phyloP scores from a whole-genome alignment of 2,888 invertebrate genomes.

The Antitype chi region DNA sequence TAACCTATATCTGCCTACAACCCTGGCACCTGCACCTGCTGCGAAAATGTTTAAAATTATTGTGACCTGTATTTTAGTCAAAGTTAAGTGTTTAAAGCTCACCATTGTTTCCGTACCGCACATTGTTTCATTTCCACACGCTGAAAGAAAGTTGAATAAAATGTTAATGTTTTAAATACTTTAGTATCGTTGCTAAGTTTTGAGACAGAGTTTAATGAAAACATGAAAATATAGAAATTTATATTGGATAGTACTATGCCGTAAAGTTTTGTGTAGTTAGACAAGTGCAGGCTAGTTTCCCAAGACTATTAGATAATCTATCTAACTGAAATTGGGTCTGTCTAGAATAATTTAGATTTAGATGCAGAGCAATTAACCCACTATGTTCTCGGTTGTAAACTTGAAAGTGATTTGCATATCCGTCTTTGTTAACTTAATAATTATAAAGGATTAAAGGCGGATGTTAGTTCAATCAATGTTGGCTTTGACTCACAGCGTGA shows the following conservation, averaged over 20 bases:
- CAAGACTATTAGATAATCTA: conserved; percentile 10
- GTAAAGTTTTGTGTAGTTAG: neutral
- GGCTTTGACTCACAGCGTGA: neutral
- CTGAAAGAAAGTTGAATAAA: neutral
- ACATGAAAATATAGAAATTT: neutral
- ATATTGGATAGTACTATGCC: neutral
- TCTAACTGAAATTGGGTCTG: neutral
- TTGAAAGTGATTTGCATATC: conserved; percentile 35
- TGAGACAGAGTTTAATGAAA: neutral
- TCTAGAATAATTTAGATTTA: conserved; percentile 29
- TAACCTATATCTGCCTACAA: neutral
- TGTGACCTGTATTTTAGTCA: neutral
- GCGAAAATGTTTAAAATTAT: neutral
- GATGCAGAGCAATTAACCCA: conserved; percentile 45
- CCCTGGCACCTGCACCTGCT: neutral
- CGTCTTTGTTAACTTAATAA: conserved; percentile 15
- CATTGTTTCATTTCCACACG: neutral
- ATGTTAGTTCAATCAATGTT: conserved; percentile 6
- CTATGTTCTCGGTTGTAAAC: conserved; percentile 27
- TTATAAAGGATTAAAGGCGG: conserved; percentile 5
- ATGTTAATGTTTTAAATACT: neutral
- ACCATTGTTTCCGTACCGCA: neutral
- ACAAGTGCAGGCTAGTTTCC: neutral
- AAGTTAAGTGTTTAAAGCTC: neutral
- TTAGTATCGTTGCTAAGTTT: neutral